phyloP scores from a whole-genome alignment of 2,888 invertebrate species.

The Lochmaea capreae region DNA sequence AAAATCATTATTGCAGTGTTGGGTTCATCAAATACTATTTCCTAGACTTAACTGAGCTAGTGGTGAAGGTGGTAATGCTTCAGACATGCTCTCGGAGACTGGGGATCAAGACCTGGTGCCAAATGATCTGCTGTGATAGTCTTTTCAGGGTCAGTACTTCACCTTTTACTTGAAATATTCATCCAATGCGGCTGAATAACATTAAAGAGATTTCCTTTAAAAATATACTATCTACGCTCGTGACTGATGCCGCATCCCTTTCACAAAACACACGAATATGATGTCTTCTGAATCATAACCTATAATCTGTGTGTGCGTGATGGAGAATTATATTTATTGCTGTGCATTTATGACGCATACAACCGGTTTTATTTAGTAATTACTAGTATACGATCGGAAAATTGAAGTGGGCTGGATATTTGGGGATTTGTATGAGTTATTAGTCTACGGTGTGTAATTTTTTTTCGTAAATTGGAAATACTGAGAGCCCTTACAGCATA shows the following conservation, averaged over 20 bases:
- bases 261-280: constrained; percentile 58
- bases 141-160: no score
- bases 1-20: no score
- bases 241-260: constrained; percentile 44
- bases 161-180: no score
- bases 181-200: no score
- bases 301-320: constrained; percentile 53
- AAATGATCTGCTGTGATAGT: no score
- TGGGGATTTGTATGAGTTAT: constrained; percentile 41
- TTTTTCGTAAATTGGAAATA: background rate
- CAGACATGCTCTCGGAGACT: no score
- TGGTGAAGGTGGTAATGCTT: no score
- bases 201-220: no score
- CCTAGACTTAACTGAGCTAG: no score
- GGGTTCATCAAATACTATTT: no score
- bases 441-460: background rate
- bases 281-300: constrained; percentile 61
- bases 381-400: constrained; percentile 31
- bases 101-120: no score
- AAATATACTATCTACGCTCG: no score
- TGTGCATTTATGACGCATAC: constrained; percentile 47
- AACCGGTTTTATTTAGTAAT: constrained; percentile 41
- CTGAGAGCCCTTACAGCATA: background rate
- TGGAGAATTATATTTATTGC: constrained; percentile 60
- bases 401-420: constrained; percentile 40